These are phyloP conservation scores for Dermolepida albohirtum DNA, from an alignment of 2,888 invertebrate genomes.

Conservation along the genomic window DNA sequence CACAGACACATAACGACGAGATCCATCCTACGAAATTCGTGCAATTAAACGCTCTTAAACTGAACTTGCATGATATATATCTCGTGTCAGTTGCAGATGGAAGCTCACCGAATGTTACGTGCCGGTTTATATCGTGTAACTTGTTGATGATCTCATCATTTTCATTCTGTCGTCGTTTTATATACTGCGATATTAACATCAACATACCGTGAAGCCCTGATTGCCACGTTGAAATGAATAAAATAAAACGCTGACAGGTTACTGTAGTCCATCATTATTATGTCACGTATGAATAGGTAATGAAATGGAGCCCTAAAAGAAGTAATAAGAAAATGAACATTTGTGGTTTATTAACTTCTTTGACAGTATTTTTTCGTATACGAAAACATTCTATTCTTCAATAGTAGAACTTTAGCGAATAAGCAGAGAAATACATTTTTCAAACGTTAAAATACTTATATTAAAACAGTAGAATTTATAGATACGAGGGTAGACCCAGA, in stretches of 20 bases:
- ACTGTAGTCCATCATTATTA: background rate
- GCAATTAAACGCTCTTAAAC: conserved; percentile 31
- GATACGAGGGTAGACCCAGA: no score
- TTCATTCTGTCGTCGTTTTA: conserved; percentile 23
- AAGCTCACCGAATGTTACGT: conserved; percentile 3
- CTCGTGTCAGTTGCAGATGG: conserved; percentile 27
- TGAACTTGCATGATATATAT: conserved; percentile 13
- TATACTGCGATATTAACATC: conserved; percentile 10
- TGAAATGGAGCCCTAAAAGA: background rate
- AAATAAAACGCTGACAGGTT: conserved; percentile 13
- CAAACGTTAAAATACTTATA: no score
- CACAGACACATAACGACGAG: background rate
- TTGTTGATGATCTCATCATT: conserved; percentile 38
- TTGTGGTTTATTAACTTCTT: no score
- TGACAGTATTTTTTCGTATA: no score
- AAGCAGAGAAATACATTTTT: no score
- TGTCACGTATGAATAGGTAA: background rate
- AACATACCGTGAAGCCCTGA: conserved; percentile 18
- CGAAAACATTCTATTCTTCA: no score
- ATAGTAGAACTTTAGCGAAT: no score
- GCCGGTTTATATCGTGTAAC: conserved; percentile 24
- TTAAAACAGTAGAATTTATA: no score
- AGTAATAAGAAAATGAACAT: no score
- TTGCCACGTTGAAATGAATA: conserved; percentile 23
- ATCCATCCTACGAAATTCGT: background rate